Conservation (phyloP, 2,113 vertebrate species). For the Bos indicus region DNA sequence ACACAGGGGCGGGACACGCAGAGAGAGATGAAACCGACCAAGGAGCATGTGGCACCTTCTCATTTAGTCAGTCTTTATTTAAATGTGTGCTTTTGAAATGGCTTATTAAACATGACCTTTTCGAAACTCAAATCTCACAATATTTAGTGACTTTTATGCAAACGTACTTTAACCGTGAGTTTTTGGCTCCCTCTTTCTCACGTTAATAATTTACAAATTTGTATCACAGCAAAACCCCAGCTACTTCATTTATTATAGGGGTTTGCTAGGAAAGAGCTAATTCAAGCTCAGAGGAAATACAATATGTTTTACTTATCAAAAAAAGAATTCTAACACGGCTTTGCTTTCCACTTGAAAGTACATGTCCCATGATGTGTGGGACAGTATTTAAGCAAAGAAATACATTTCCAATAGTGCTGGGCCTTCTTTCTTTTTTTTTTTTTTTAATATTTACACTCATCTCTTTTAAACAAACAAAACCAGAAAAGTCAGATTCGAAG, state of each 20-base stretch:
- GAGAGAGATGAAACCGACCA: not conserved
- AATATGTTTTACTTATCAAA: not conserved
- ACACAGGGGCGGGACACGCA: not conserved
- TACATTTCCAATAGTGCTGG: not conserved
- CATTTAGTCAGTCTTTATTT: conserved; percentile 45
- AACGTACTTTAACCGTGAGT: not conserved
- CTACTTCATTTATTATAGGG: not conserved
- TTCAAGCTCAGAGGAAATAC: conserved; percentile 13
- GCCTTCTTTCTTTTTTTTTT: not conserved
- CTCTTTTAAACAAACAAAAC: conserved; percentile 19
- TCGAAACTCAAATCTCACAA: conserved; percentile 26
- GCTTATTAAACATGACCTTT: conserved; percentile 48
- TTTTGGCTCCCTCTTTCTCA: not conserved
- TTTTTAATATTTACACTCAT: not conserved
- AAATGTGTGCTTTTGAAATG: conserved; percentile 43
- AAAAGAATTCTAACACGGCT: conserved; percentile 22
- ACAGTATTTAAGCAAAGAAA: conserved; percentile 3
- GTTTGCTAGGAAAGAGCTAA: not conserved
- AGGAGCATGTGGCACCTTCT: not conserved
- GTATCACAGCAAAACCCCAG: not conserved
- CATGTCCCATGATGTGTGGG: not conserved
- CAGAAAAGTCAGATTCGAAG: not conserved
- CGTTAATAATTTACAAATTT: not conserved
- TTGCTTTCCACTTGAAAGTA: conserved; percentile 38
- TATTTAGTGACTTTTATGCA: conserved; percentile 42